Base-by-base conservation (phyloP, 2,113 vertebrate species). In the Phaethon lepturus region DNA sequence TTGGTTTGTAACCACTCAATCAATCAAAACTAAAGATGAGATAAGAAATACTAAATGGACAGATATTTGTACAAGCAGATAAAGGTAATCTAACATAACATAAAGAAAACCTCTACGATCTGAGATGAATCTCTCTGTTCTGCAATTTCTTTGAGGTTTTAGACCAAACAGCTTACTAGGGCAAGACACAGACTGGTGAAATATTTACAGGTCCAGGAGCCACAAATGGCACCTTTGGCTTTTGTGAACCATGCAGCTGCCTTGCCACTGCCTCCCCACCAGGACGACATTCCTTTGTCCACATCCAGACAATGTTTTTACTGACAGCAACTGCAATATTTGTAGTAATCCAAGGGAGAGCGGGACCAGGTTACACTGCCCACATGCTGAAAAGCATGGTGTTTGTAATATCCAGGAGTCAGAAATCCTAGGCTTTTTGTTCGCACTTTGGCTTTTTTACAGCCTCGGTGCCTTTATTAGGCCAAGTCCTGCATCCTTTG, bases 1-100 rank as follows among this genome's bases (percentile, higher is more conserved):
- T 96, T 96, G 93, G 93, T 94, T 97, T 91, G 96, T 75, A 97
- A 97, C 91, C 75, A 88, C 50, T 91, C 96, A 82, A 47, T 91
- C 90, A 88, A 28, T 84, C 86, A 83, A 88, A 96, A 96, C 86
- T 81, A 95, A 95, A 94, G 93, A 78, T 23, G 71, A 92, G 88
- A 22, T 86, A 81, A 82, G 62, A 89, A 90, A 93, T 58, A 52
- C 53, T 58, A 93, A 94, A 79, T 18, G 90, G 80, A 56, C 6
- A 81, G 73, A 35, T 85, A 87, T 76, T 86, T 92, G 74, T 53
- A 73, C 58, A 84, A 86, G 89, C 69, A 94, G 89, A 74, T 64
- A 91, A 86, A 92, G 73, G n/a, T 52, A 86, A 87, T 66, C 53
- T 62, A 73, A 91, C 31, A 49, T 38, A 87, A 92, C 82, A 88